These are phyloP conservation scores for Flabesymbios commensalis DNA, from an alignment of 2,888 invertebrate species.

Conservation along the genomic window DNA sequence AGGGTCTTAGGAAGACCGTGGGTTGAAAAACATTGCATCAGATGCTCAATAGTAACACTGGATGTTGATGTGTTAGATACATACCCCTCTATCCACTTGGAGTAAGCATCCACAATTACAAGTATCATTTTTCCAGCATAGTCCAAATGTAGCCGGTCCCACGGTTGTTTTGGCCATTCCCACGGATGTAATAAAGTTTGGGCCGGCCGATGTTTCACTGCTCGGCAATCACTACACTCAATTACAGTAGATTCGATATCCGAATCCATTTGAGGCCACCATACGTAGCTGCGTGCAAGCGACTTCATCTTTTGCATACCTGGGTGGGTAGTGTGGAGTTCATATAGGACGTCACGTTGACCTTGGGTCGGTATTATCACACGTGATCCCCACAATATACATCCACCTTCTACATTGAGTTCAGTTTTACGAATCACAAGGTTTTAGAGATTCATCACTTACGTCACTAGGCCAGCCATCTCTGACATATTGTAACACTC, in stretches of 20 bases:
- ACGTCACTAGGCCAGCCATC: background rate
- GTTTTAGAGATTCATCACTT: no score
- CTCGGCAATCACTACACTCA: no score
- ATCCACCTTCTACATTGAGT: no score
- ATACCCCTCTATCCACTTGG: slow-evolving; percentile 37
- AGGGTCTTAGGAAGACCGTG: slow-evolving; percentile 34
- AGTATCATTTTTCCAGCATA: slow-evolving; percentile 35
- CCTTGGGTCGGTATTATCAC: background rate
- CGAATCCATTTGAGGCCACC: no score
- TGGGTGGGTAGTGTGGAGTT: no score
- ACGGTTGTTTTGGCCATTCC: slow-evolving; percentile 36
- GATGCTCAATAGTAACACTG: slow-evolving; percentile 23
- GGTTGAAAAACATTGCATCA: slow-evolving; percentile 29
- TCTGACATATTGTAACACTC: background rate
- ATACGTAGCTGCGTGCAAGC: slow-evolving; percentile 27
- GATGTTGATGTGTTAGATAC: no score
- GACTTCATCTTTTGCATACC: no score
- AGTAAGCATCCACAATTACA: slow-evolving; percentile 32
- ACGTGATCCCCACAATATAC: background rate
- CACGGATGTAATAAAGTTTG: no score
- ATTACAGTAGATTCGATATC: no score
- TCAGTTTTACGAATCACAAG: no score
- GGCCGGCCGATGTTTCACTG: no score
- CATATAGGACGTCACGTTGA: background rate
- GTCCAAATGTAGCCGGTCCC: slow-evolving; percentile 40